Percentiles rank a stretch among this genome's conserved stretches.
phyloP scores from a whole-genome alignment of 92 coral and sea anemone genomes.

The Phenganax marumi region DNA sequence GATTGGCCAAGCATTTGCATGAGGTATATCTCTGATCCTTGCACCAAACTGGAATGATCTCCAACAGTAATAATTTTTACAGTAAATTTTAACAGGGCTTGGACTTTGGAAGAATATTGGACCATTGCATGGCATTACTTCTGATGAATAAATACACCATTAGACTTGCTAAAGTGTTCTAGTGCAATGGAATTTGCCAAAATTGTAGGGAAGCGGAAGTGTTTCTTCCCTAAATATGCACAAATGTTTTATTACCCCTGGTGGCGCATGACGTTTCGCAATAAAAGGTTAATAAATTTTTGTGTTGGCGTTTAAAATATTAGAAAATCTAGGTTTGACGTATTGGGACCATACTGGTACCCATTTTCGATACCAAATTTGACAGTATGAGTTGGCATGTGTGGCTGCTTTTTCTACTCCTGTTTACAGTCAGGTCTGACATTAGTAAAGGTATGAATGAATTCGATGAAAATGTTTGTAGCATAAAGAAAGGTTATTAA shows the following conservation, averaged over 20 bases:
- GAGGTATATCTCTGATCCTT: background rate
- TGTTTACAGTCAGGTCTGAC: background rate
- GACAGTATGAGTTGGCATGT: background rate
- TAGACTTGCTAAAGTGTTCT: too few relatives aligned
- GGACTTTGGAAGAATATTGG: background rate
- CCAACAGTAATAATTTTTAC: background rate
- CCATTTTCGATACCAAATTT: background rate
- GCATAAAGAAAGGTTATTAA: background rate
- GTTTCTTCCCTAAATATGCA: too few relatives aligned
- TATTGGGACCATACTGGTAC: too few relatives aligned
- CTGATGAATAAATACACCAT: too few relatives aligned
- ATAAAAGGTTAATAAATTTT: background rate
- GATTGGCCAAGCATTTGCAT: constrained; percentile 17
- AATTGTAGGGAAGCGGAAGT: too few relatives aligned
- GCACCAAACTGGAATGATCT: background rate
- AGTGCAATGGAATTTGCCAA: too few relatives aligned
- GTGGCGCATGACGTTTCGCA: too few relatives aligned
- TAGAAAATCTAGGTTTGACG: background rate
- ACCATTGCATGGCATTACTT: too few relatives aligned
- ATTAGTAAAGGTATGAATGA: background rate
- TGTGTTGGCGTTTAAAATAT: constrained; percentile 3
- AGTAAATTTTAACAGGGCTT: background rate
- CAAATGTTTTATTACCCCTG: too few relatives aligned
- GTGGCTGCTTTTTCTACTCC: background rate
- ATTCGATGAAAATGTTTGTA: background rate